phyloP scores from a whole-genome alignment of 2,888 invertebrate genomes.

The Zaprionus bogoriensis region DNA sequence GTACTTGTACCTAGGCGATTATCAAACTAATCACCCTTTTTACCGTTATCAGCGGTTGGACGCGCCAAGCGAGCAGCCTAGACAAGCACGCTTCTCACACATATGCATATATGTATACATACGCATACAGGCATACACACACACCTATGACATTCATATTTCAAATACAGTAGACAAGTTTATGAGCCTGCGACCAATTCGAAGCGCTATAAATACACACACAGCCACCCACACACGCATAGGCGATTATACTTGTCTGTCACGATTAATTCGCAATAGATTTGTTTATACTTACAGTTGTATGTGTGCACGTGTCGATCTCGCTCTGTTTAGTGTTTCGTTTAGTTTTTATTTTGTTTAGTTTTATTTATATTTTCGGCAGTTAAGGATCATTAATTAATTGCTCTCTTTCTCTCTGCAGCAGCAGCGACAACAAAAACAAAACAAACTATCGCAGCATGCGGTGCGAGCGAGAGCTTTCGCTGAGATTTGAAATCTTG shows the following conservation, averaged over 20 bases:
- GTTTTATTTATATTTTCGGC: too few species aligned
- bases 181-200: conserved; percentile 24
- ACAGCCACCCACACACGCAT: not conserved
- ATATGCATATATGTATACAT: conserved; percentile 21
- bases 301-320: not conserved
- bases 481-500: not conserved
- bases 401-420: not conserved
- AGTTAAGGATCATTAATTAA: too few species aligned
- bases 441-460: not conserved
- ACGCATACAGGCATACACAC: too few species aligned
- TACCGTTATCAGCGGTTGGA: conserved; percentile 36
- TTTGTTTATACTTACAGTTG: not conserved
- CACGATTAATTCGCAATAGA: not conserved
- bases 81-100: conserved; percentile 19
- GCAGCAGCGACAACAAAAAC: not conserved
- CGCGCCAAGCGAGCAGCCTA: not conserved
- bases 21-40: conserved; percentile 37
- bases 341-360: too few species aligned
- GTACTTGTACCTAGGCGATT: conserved; percentile 17
- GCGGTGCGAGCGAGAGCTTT: conserved; percentile 1
- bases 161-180: not conserved
- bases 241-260: not conserved
- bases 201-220: conserved; percentile 23
- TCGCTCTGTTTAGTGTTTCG: too few species aligned
- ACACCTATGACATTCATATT: too few species aligned